Evolutionary conservation across 2,888 invertebrate genomes (phyloP).

Genomic region (Aplocera efformata): DNA sequence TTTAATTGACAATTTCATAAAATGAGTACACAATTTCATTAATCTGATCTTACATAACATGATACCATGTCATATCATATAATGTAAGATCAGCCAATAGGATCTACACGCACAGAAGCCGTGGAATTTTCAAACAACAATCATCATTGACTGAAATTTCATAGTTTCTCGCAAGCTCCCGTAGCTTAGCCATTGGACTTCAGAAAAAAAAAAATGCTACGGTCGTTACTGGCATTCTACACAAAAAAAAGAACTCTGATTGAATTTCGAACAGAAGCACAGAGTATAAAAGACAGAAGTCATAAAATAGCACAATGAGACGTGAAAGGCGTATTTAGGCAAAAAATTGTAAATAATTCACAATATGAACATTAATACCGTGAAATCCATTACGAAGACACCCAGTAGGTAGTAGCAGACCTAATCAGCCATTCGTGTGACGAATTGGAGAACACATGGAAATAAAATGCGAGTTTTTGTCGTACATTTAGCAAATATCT

Average conservation of each 20-base stretch:
- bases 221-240: too few relatives aligned
- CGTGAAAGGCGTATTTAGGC: conserved; percentile 39
- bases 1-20: too few relatives aligned
- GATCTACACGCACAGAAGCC: conserved; percentile 16
- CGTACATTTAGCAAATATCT: background rate
- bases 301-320: conserved; percentile 43
- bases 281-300: conserved; percentile 41
- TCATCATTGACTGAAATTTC: conserved; percentile 8
- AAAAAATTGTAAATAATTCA: conserved; percentile 43
- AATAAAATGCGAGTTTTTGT: conserved; percentile 8
- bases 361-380: conserved; percentile 51
- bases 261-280: conserved; percentile 29
- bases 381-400: conserved; percentile 63
- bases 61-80: too few relatives aligned
- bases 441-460: conserved; percentile 24
- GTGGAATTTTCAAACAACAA: conserved; percentile 12
- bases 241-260: background rate
- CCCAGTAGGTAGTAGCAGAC: conserved; percentile 55
- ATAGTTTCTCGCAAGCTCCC: background rate
- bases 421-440: conserved; percentile 46
- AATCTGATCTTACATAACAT: too few relatives aligned
- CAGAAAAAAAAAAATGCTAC: background rate
- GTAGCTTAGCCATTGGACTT: background rate
- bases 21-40: too few relatives aligned
- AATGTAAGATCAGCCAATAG: too few relatives aligned